Base-by-base conservation (phyloP, 2,888 invertebrate species). In the Thecocarcelia acutangulata region DNA sequence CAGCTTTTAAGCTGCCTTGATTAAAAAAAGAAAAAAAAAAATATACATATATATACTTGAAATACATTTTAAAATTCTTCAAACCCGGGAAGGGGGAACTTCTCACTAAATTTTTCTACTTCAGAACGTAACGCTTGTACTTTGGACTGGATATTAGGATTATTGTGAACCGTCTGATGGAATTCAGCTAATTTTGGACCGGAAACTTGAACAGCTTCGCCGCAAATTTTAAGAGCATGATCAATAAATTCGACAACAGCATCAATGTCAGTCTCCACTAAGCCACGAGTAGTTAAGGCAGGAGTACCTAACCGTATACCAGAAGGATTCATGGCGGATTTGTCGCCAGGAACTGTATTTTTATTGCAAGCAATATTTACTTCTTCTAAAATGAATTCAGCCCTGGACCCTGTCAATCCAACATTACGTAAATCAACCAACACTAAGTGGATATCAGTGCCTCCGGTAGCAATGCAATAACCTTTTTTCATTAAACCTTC, bases 311-410 rank as follows among this genome's bases (percentile, higher is more conserved):
- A 92, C 78, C 98, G 93, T 72, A 99, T 95, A 33, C 98, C 98
- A 84, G 97, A 97, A 0, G 98, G 98, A 91, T 96, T 96, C 85
- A 99, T 91, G 0, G 99, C 98, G 87, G 97, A 98, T 90, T 96
- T 98, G 90, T 99, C 99, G 0, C 98, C 99, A 3, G 99, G 98
- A 80, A 96, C 97, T 2, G 95, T 99, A 90, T 99, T 99, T 92
- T 99, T 99, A 90, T 99, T 99, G 88, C 98, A 97, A 13, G 98
- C 98, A 87, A 99, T 96, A 78, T 95, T 94, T 85, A 97, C 94
- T 83, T 96, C 94, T 90, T 99, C 99, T 37, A 99, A 92, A 56
- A 98, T 93, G 70, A 94, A 94, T 90, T 99, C 99, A 0, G 95
- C 97, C 79, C 95, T 94, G 11, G 97, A 94, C 1, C 98, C 98